Conservation (phyloP, 2,888 invertebrate genomes). For the Enoplolaimus lenunculus region DNA sequence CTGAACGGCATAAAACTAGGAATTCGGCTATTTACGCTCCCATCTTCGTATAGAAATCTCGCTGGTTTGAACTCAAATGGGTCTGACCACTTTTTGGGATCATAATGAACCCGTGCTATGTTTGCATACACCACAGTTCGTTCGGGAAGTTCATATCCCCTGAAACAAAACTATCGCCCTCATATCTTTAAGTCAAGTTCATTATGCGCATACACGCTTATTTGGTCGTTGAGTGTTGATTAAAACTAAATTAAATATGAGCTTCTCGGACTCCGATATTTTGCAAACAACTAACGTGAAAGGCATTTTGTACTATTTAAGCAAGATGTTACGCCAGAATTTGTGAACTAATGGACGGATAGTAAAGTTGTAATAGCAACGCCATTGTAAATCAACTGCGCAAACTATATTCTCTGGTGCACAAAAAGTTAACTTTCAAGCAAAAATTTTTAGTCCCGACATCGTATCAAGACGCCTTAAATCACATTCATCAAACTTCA, state of each 20-base stretch:
- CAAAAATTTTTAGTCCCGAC: no score
- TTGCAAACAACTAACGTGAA: no score
- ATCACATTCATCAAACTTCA: no score
- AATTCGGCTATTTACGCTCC: constrained; percentile 3
- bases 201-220: not conserved
- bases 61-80: not conserved
- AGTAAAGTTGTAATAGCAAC: no score
- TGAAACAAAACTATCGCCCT: not conserved
- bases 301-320: no score
- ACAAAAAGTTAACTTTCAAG: no score
- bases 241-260: no score
- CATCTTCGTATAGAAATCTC: not conserved
- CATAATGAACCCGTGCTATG: not conserved
- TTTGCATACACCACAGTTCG: constrained; percentile 3
- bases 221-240: not conserved
- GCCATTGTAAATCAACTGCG: no score
- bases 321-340: not conserved
- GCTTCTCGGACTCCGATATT: no score
- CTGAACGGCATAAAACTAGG: constrained; percentile 5
- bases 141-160: not conserved
- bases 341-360: not conserved
- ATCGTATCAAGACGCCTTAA: no score
- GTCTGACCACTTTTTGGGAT: not conserved
- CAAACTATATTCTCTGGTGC: no score
- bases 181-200: not conserved